Evolutionary conservation across 2,797 vertebrate species (phyloP).

Genomic region (Thaleichthys pacificus): DNA sequence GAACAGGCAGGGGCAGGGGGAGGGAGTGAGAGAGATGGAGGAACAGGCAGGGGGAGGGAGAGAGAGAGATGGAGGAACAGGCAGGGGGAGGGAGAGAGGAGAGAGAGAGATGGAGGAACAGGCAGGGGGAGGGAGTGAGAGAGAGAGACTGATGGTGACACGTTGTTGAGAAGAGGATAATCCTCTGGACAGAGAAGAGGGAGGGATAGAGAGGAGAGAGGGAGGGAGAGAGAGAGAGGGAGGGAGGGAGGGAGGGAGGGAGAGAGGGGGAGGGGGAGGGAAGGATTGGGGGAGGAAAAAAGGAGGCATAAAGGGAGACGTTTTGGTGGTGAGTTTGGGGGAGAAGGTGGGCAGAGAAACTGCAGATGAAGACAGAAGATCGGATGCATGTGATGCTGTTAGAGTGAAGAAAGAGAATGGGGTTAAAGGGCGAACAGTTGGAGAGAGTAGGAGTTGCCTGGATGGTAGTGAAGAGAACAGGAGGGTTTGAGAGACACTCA

Average conservation of each 20-base stretch:
- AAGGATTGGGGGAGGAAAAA: background rate
- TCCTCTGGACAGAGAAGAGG: background rate
- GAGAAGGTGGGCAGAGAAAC: background rate
- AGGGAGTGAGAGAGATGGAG: too few species aligned
- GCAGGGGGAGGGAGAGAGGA: constrained; percentile 34
- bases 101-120: constrained; percentile 28
- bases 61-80: constrained; percentile 32
- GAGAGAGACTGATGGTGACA: background rate
- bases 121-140: background rate
- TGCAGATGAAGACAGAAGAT: background rate
- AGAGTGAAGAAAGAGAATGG: background rate
- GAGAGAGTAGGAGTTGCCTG: too few species aligned
- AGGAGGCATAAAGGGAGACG: constrained; percentile 32
- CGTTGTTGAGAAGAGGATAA: constrained; percentile 7
- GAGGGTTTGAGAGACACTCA: too few species aligned
- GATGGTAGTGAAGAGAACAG: too few species aligned
- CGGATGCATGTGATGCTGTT: background rate
- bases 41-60: constrained; percentile 10
- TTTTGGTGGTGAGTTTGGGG: constrained; percentile 10
- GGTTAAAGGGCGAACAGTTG: too few species aligned
- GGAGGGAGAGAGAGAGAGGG: background rate
- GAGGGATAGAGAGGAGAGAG: background rate
- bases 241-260: background rate
- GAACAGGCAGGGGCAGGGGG: constrained; percentile 7
- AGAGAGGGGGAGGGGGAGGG: background rate